Evolutionary conservation across 2,113 vertebrate genomes (phyloP), one percentile per base, ranked within the genome.

Genomic region (Malurus alboscapulatus): DNA sequence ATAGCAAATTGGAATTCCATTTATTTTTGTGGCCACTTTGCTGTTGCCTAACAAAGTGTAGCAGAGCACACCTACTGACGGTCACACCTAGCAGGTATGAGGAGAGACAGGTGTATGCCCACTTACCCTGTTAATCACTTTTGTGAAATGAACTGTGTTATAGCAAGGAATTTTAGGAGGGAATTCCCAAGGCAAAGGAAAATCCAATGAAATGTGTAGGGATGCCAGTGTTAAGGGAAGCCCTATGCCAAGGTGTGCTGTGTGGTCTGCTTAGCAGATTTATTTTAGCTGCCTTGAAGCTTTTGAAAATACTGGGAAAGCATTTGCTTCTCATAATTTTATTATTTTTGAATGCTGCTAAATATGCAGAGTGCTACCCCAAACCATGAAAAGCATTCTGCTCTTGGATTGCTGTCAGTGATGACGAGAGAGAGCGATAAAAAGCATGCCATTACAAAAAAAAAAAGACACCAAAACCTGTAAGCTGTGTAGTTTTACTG

Each of bases 1-100:
- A 58, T 93, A 91, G 54, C 44, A 91, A 92, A 89, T 95, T 84
- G 92, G 36, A 77, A 67, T 95, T 76, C n/a, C 63, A 73, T 95
- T 91, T 81, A 57, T 91, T 94, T 94, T 94, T 92, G 71, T 36
- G 62, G 27, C 44, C 42, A 14, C 68, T 92, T 91, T 63, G 27
- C 66, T 65, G 61, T 36, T n/a, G 26, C 29, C 32, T 67, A 27
- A 36, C 50, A 25, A 68, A 29, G 34, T 44, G 59, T 32, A 84
- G 71, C 57, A 75, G 79, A 79, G 73, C 48, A 54, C 24, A 54
- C 73, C 72, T 69, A 30, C 27, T 30, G 75, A 38, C 7, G 18
- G 34, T 34, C 51, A 25, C 19, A 8, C 1, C 2, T 8, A 32
- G 47, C n/a, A 63, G 44, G 13, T 27, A 17, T 3, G 14, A 59